These are phyloP conservation scores for Cebus imitator DNA, from an alignment of 2,113 vertebrate genomes.

Conservation along the genomic window DNA sequence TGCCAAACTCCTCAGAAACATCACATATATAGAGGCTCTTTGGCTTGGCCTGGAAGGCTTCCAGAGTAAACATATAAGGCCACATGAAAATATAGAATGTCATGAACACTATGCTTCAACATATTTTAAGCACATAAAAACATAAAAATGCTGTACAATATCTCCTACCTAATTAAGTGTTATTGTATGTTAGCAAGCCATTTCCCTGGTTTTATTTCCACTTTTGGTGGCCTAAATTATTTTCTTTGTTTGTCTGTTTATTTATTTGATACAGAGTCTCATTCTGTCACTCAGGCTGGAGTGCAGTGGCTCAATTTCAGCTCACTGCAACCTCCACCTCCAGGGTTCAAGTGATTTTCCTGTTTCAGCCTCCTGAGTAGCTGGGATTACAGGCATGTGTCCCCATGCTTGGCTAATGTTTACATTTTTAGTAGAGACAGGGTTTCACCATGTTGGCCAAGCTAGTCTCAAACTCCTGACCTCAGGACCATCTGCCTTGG, in stretches of 20 bases:
- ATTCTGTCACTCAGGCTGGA: no score
- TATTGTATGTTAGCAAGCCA: not conserved
- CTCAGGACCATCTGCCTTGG: no score
- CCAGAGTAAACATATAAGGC: not conserved
- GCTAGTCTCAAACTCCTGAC: no score
- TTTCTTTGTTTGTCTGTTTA: not conserved
- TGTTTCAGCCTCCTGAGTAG: no score
- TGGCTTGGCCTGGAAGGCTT: not conserved
- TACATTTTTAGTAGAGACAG: no score
- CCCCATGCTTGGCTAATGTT: no score
- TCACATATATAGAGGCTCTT: not conserved
- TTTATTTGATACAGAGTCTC: no score
- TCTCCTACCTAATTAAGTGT: not conserved
- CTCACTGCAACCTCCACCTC: no score
- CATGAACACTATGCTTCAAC: not conserved
- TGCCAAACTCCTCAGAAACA: not conserved
- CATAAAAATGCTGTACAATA: not conserved
- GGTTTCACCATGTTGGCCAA: no score
- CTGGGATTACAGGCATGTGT: no score
- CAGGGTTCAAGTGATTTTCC: no score
- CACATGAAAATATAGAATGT: not conserved
- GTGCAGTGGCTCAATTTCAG: no score
- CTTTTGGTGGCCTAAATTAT: not conserved
- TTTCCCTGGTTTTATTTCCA: not conserved
- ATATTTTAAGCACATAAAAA: not conserved